Evolutionary conservation across 1,140 invertebrate genomes (phyloP), one percentile per base, ranked within the genome.

Genomic region (Diorhabda carinulata): DNA sequence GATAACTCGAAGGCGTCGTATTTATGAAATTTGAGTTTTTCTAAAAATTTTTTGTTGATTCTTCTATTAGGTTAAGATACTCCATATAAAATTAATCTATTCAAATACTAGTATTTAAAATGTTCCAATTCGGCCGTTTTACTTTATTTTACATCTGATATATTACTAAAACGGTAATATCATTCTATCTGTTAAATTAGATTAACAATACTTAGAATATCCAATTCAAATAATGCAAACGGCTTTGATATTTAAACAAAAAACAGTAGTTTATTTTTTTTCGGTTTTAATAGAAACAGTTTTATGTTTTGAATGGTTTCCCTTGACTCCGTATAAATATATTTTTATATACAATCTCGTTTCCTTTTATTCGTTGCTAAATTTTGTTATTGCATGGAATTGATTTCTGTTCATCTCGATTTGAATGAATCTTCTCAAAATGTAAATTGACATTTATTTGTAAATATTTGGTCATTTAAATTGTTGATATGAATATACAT

Each of bases 311-410:
- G 44, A 5, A 60, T 10, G 9, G 57, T 67, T 67, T 60, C 57
- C 57, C 57, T 65, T 65, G 64, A 67, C 58, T 65, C 59, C 60
- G 65, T 60, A 59, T 67, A 59, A 67, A 67, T 67, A 67, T 67
- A 67, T 67, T 67, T 67, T 65, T 65, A 65, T 65, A 65, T 57
- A 65, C 47, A 65, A 56, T 56, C n/a, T 8, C 57, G 40, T 65
- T 65, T 65, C 7, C 42, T 57, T 47, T 58, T 65, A 40, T 42
- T 52, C 47, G n/a, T 4, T n/a, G 47, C 61, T 43, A 62, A 62
- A 62, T 62, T 62, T 41, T 44, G 43, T 62, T 10, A 3, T 8
- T 43, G 8, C 10, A 43, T 43, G n/a, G 10, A 5, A 44, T 10
- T 10, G n/a, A 52, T 52, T 8, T 8, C 47, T 8, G n/a, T 52